Evolutionary conservation across 2,113 vertebrate genomes (phyloP).

Genomic region (Anolis carolinensis): DNA sequence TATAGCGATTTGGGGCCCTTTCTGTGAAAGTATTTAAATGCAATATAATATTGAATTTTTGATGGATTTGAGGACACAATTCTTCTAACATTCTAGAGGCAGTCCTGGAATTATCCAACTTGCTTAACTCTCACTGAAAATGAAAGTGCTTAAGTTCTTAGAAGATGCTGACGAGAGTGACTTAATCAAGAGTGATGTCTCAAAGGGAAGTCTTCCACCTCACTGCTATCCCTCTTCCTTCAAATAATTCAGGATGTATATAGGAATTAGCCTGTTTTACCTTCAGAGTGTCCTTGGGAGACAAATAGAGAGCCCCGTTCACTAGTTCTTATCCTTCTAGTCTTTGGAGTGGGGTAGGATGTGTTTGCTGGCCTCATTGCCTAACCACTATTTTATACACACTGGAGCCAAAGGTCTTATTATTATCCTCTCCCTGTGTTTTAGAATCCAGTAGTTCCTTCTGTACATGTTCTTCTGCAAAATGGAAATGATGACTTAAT

Average conservation of each 20-base stretch:
- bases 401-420: background rate
- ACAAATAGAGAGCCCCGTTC: background rate
- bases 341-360: background rate
- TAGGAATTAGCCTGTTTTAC: background rate
- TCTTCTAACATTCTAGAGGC: background rate
- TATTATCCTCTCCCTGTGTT: background rate
- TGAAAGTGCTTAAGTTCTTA: background rate
- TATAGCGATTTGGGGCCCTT: background rate
- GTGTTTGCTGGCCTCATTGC: background rate
- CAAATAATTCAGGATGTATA: background rate
- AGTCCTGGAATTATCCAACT: background rate
- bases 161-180: background rate
- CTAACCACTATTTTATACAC: background rate
- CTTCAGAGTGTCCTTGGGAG: conserved; percentile 6
- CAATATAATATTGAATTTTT: background rate
- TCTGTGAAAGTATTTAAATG: background rate
- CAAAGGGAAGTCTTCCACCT: background rate
- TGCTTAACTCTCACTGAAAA: background rate
- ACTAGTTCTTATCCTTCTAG: background rate
- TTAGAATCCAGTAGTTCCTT: background rate
- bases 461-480: background rate
- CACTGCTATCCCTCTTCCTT: background rate
- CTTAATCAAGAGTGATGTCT: background rate
- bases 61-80: background rate
- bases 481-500: background rate